These are phyloP conservation scores for Helicoverpa armigera DNA, from an alignment of 1,140 invertebrate genomes.

Conservation along the genomic window DNA sequence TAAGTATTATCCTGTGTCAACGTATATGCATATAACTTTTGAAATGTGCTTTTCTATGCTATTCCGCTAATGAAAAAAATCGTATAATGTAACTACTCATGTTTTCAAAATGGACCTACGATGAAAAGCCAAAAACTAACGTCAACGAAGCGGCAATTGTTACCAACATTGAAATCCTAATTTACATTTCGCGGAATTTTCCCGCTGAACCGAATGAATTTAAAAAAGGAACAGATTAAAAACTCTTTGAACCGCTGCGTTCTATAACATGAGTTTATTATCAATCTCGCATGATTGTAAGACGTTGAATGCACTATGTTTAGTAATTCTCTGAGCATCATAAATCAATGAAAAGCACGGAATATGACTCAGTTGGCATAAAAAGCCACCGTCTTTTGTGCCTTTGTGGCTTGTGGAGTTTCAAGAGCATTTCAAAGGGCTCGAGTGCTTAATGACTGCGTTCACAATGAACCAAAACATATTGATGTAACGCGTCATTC, in stretches of 20 bases:
- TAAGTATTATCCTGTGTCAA: too few relatives aligned
- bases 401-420: conserved; percentile 42
- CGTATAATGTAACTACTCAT: too few relatives aligned
- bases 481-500: conserved; percentile 49
- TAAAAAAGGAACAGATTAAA: conserved; percentile 21
- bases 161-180: conserved; percentile 3
- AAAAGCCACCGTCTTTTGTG: conserved; percentile 66
- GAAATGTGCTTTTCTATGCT: too few relatives aligned
- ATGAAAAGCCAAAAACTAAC: too few relatives aligned
- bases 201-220: neutral
- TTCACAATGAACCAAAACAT: conserved; percentile 52
- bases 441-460: conserved; percentile 51
- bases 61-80: too few relatives aligned
- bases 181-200: neutral
- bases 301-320: conserved; percentile 26
- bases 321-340: conserved; percentile 24
- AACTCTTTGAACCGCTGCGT: conserved; percentile 17
- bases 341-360: conserved; percentile 45
- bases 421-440: conserved; percentile 52
- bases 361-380: conserved; percentile 52
- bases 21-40: too few relatives aligned
- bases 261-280: conserved; percentile 39
- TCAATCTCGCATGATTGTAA: conserved; percentile 29
- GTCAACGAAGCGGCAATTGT: too few relatives aligned
- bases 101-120: too few relatives aligned